Evolutionary conservation across 2,888 invertebrate species (phyloP).

Genomic region (Digitonthophagus gazella): DNA sequence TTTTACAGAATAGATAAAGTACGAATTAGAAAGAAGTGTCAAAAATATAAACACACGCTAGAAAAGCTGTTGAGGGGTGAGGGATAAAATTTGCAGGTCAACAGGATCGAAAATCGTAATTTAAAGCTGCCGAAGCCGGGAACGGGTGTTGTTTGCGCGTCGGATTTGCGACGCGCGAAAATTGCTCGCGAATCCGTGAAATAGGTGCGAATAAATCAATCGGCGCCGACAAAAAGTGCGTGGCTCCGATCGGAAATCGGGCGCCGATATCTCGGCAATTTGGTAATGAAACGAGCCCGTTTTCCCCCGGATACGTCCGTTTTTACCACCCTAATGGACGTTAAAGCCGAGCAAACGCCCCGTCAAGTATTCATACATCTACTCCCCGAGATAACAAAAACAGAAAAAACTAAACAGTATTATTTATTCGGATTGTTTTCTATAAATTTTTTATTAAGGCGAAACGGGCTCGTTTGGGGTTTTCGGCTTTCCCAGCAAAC

Average conservation of each 20-base stretch:
- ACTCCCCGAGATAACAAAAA: neutral
- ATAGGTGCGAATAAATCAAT: neutral
- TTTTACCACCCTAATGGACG: neutral
- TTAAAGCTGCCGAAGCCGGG: neutral
- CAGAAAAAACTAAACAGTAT: neutral
- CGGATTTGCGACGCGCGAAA: neutral
- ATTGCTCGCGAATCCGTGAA: neutral
- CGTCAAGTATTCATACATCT: too few relatives aligned
- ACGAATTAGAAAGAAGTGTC: too few relatives aligned
- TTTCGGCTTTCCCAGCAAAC: too few relatives aligned
- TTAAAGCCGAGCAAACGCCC: neutral
- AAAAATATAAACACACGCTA: too few relatives aligned
- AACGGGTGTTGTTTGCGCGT: neutral
- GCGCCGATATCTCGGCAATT: neutral
- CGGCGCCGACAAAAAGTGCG: neutral
- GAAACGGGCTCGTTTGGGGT: too few relatives aligned
- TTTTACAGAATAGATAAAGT: too few relatives aligned
- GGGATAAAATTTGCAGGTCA: neutral
- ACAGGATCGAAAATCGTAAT: neutral
- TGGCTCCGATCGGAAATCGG: neutral
- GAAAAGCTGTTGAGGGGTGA: too few relatives aligned
- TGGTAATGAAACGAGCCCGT: neutral
- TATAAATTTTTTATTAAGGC: too few relatives aligned
- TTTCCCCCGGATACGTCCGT: neutral
- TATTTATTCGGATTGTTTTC: too few relatives aligned